phyloP scores from a whole-genome alignment of 2,797 vertebrate genomes.

The Neopelma chrysocephalum region DNA sequence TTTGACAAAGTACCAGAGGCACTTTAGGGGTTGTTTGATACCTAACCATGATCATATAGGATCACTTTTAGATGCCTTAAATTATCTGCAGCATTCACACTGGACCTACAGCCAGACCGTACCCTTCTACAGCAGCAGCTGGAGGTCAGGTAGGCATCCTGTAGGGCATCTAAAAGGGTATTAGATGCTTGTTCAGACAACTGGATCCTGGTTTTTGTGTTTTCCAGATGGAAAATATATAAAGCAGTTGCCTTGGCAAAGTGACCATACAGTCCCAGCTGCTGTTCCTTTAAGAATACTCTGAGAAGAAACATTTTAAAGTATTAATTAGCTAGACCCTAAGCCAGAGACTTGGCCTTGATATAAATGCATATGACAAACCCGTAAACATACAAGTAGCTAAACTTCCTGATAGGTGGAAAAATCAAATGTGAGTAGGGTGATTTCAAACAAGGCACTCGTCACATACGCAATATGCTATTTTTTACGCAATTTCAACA shows the following conservation, averaged over 20 bases:
- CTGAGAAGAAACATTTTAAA: neutral
- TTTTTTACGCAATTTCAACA: neutral
- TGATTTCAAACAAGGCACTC: neutral
- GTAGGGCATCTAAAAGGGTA: neutral
- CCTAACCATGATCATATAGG: neutral
- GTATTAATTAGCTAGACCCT: neutral
- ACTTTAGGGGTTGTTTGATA: neutral
- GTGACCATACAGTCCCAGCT: neutral
- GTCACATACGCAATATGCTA: neutral
- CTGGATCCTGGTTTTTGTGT: neutral
- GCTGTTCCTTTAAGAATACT: neutral
- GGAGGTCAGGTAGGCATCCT: neutral
- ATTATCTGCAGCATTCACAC: neutral
- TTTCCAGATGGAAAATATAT: neutral
- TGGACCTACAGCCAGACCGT: neutral
- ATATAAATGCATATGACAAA: neutral
- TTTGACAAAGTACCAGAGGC: neutral
- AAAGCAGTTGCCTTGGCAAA: slow-evolving; percentile 1
- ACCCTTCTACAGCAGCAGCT: neutral
- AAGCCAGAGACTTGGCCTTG: neutral
- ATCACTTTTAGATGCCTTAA: neutral
- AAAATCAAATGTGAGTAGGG: neutral
- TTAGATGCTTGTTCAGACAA: neutral
- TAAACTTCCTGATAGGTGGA: neutral
- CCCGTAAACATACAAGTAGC: neutral